phyloP scores from a whole-genome alignment of 2,888 invertebrate genomes.

The Limnephilus lunatus region DNA sequence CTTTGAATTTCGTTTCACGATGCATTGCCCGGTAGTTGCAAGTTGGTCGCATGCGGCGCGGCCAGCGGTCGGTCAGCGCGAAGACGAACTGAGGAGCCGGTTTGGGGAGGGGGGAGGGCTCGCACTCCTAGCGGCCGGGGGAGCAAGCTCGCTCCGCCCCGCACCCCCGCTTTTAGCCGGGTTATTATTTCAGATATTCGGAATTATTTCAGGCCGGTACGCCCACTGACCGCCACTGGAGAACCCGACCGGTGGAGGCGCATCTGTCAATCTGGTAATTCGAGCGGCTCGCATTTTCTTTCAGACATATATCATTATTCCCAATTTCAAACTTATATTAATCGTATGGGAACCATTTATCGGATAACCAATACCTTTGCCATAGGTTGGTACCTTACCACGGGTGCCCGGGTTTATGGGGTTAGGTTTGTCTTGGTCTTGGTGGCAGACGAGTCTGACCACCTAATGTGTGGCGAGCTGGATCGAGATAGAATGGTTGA shows the following conservation, averaged over 20 bases:
- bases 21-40: constrained; percentile 47
- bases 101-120: not conserved
- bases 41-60: constrained; percentile 49
- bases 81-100: constrained; percentile 7
- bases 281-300: not conserved
- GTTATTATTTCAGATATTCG: not conserved
- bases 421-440: no score
- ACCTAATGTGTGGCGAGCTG: no score
- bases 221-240: not conserved
- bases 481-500: no score
- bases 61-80: constrained; percentile 30
- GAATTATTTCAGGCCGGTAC: not conserved
- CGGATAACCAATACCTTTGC: no score
- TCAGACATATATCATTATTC: no score
- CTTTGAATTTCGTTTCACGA: constrained; percentile 42
- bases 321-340: no score
- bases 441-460: no score
- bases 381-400: no score
- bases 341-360: no score
- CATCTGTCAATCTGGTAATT: not conserved
- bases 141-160: not conserved
- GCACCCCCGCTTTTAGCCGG: not conserved
- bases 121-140: constrained; percentile 3
- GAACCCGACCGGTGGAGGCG: not conserved
- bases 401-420: no score